Base-by-base conservation (phyloP, 64 coral and sea anemone genomes). In the Pachyseris speciosa region DNA sequence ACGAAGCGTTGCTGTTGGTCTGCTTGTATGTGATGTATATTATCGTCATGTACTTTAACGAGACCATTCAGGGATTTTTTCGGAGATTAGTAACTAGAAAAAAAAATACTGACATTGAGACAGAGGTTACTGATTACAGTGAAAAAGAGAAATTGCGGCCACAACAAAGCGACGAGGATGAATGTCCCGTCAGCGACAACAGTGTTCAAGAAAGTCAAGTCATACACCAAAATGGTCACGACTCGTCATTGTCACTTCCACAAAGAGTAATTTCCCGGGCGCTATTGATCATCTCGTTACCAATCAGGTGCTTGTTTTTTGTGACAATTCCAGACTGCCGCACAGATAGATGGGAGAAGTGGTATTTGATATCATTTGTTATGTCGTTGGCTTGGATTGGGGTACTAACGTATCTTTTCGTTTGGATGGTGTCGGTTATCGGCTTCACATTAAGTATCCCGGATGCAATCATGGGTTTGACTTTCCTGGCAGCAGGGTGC, bases 401-500 rank as follows among this genome's bases (percentile, higher is more conserved):
- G 36, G 51, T 75, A 20, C 75, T 96, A 22, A 92, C 94, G 1
- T 96, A 96, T 32, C 25, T 96, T 16, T 76, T 96, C 2, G 94
- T 96, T 11, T 96, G 94, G 94, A 96, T 96, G 94, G 94, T 96
- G n/a, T 43, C 78, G 3, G 84, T 96, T 28, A 96, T 96, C 37
- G 94, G 94, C 10, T 96, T 87, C 51, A 96, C 94, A n/a, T 69
- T 96, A n/a, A 89, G 87, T 47, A 92, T 96, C 57, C 89, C 89
- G 17, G 94, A 96, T 33, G 94, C 92, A 19, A 88, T 95, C 19
- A 95, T 95, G 94, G 94, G 94, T 6, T 72, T 95, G 0, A 95
- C 94, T 17, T 95, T 95, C 36, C 83, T 95, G 22, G 94, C 94
- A 22, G 94, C 94, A 31, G 94, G 94, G 16, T 91, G 88, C 40